These are phyloP conservation scores for Epizoanthus fatuus DNA, from an alignment of 92 coral and sea anemone genomes.

Conservation along the genomic window DNA sequence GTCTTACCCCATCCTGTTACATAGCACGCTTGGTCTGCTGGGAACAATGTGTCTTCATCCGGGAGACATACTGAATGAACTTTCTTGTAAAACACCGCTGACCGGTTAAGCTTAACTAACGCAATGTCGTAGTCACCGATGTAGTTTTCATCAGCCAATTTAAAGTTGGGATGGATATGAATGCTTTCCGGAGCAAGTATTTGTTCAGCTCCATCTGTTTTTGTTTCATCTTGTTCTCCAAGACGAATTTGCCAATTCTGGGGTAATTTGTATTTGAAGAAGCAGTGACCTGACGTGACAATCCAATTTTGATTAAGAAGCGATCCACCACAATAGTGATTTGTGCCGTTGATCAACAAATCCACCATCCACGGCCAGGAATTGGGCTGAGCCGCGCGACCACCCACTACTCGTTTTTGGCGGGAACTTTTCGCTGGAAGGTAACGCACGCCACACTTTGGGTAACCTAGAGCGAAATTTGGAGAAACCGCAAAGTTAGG, in stretches of 20 bases:
- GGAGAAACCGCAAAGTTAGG: too few relatives aligned
- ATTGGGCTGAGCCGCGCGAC: conserved; percentile 38
- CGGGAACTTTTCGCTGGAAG: conserved; percentile 37
- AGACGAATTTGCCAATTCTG: conserved; percentile 50
- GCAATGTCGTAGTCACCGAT: conserved; percentile 74
- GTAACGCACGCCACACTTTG: conserved; percentile 69
- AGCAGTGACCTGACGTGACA: conserved; percentile 94
- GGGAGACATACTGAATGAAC: conserved; percentile 83
- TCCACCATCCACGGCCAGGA: conserved; percentile 63
- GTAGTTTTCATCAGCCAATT: not conserved
- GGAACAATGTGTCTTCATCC: conserved; percentile 49
- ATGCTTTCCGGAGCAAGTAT: conserved; percentile 51
- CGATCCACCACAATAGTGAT: conserved; percentile 90
- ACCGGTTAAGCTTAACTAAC: conserved; percentile 68
- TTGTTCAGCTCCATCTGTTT: conserved; percentile 72
- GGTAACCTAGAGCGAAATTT: conserved; percentile 40
- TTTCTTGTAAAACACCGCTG: conserved; percentile 63
- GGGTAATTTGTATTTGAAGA: conserved; percentile 42
- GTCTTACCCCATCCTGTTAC: conserved; percentile 79
- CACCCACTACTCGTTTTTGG: conserved; percentile 64
- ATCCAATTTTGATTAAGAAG: conserved; percentile 85
- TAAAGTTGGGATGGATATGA: conserved; percentile 60
- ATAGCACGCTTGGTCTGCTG: conserved; percentile 65
- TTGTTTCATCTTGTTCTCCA: conserved; percentile 77
- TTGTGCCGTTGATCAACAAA: conserved; percentile 65